Evolutionary conservation across 2,797 vertebrate genomes (phyloP).

Genomic region (Otolemur crassicaudatus): DNA sequence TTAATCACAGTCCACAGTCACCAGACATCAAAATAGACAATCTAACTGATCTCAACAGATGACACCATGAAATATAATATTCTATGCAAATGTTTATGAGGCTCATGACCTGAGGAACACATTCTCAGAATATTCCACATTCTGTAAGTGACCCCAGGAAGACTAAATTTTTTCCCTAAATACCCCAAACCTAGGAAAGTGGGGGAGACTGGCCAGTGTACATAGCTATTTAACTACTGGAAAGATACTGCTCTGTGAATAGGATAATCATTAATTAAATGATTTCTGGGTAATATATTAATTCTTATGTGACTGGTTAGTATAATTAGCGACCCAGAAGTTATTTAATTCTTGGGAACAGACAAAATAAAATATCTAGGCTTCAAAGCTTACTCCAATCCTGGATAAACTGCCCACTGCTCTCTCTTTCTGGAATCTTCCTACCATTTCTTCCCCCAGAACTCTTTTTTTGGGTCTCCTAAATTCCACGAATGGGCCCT

Average conservation of each 20-base stretch:
- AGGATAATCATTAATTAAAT: neutral
- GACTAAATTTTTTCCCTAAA: neutral
- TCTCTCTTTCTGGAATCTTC: neutral
- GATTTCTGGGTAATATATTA: neutral
- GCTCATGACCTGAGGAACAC: neutral
- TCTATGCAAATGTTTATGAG: neutral
- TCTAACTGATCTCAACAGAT: neutral
- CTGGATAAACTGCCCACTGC: neutral
- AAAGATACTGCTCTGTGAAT: neutral
- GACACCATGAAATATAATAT: neutral
- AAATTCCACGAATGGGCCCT: neutral
- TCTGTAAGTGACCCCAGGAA: neutral
- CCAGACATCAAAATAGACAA: constrained; percentile 25
- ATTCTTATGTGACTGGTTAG: neutral
- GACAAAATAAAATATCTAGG: neutral
- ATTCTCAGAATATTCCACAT: neutral
- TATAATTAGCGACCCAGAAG: neutral
- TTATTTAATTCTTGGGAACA: neutral
- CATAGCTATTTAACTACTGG: neutral
- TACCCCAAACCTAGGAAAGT: neutral
- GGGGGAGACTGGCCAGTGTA: neutral
- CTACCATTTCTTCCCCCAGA: neutral
- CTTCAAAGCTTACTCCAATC: neutral
- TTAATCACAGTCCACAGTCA: neutral
- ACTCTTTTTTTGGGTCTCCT: neutral